These are phyloP conservation scores for Panulirus ornatus DNA, from an alignment of 1,140 invertebrate genomes.

Conservation along the genomic window DNA sequence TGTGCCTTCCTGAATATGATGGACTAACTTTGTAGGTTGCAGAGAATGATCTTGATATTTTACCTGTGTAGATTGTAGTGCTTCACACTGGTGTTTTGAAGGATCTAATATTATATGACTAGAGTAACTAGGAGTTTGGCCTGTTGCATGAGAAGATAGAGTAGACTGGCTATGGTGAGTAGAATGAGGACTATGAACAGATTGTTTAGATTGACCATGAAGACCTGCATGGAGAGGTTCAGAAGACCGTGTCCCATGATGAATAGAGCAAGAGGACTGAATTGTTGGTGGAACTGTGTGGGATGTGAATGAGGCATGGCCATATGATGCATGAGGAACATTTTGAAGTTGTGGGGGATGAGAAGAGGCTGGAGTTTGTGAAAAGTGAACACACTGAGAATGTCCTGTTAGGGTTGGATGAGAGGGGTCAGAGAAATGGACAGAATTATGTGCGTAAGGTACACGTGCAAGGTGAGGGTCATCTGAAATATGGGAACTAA, in stretches of 20 bases:
- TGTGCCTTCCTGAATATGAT: conserved; percentile 8
- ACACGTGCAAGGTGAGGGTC: not conserved
- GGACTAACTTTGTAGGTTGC: not conserved
- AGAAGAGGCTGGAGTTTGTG: not conserved
- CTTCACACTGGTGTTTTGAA: not conserved
- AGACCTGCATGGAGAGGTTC: conserved; percentile 11
- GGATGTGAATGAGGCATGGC: not conserved
- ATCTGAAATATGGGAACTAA: not conserved
- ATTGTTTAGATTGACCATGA: conserved; percentile 24
- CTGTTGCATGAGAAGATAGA: not conserved
- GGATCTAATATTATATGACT: not conserved
- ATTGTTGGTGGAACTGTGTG: not conserved
- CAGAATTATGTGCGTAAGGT: conserved; percentile 25
- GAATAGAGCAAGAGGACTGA: conserved; percentile 30
- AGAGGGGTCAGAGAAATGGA: conserved; percentile 24
- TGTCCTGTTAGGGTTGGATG: not conserved
- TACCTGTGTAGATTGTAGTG: not conserved
- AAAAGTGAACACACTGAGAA: not conserved
- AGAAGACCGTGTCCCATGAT: not conserved
- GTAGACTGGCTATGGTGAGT: not conserved
- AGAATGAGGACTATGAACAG: not conserved
- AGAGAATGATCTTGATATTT: not conserved
- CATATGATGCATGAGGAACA: not conserved
- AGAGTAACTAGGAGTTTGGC: not conserved
- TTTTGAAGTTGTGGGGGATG: conserved; percentile 1